Conservation (phyloP, 2,113 vertebrate genomes). For the Actenoides lindsayi region DNA sequence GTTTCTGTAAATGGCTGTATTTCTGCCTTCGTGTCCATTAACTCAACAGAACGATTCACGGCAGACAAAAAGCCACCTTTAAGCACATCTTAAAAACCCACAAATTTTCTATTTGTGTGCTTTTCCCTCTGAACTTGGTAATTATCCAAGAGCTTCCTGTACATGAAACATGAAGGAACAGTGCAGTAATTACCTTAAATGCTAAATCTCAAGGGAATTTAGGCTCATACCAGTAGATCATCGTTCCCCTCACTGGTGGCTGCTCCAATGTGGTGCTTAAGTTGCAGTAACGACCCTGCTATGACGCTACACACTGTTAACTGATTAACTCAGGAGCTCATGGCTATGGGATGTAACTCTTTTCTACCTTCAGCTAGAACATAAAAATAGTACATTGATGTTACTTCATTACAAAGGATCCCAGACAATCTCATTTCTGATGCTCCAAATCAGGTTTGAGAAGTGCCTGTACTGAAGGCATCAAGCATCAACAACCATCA, state of each 20-base stretch:
- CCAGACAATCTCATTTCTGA: not conserved
- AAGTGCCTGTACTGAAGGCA: not conserved
- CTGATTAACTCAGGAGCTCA: not conserved
- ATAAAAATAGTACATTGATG: not conserved
- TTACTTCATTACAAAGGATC: not conserved
- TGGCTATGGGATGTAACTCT: not conserved
- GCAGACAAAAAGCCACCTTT: not conserved
- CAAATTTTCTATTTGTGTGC: not conserved
- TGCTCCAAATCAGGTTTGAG: not conserved
- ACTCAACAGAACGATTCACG: not conserved
- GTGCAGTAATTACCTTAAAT: slow-evolving; percentile 22
- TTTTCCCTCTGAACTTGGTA: not conserved
- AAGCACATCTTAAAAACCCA: not conserved
- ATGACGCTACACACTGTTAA: fast-evolving
- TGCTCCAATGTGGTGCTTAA: not conserved
- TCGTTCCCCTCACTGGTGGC: not conserved
- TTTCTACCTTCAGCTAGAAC: not conserved
- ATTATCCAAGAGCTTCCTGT: not conserved
- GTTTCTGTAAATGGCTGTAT: not conserved
- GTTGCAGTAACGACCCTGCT: not conserved
- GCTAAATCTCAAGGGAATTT: not conserved
- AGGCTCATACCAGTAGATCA: not conserved
- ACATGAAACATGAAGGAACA: not conserved
- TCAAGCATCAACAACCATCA: not conserved
- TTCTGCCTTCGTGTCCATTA: not conserved